A percentile compares a stretch with the other conserved stretches of the same genome.
Conservation (phyloP, 2,888 invertebrate species). For the Mimachlamys varia region DNA sequence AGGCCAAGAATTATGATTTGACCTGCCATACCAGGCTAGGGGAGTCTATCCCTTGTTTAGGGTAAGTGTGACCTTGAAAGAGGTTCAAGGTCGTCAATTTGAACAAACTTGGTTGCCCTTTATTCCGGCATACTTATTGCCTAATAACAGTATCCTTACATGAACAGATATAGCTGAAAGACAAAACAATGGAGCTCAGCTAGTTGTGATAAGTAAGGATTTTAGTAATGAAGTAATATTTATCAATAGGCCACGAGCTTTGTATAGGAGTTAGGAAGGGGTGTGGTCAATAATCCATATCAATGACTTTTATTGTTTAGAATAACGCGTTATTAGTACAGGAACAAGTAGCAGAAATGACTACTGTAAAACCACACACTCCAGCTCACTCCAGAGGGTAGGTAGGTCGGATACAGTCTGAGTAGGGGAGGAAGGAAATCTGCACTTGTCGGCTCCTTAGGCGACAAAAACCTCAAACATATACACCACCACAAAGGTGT, state of each 20-base stretch:
- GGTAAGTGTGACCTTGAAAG: too few relatives aligned
- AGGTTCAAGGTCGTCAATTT: too few relatives aligned
- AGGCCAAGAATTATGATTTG: neutral
- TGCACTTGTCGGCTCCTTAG: neutral
- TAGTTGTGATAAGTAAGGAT: too few relatives aligned
- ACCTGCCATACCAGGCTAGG: neutral
- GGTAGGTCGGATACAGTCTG: neutral
- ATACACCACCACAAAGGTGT: slow-evolving; percentile 13
- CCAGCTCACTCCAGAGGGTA: neutral
- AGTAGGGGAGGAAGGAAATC: neutral
- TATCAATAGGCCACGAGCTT: neutral
- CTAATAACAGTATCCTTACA: too few relatives aligned
- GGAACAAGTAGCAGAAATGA: neutral
- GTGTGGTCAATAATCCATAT: neutral
- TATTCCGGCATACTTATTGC: too few relatives aligned
- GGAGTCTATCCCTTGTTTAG: too few relatives aligned
- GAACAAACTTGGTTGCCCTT: neutral
- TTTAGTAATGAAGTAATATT: too few relatives aligned
- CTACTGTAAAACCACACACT: neutral
- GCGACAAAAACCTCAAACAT: neutral
- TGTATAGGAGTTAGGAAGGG: neutral
- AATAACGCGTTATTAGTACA: neutral
- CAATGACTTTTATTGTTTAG: neutral
- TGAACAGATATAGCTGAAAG: too few relatives aligned
- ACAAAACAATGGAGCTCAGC: too few relatives aligned